Evolutionary conservation across 2,888 invertebrate species (phyloP).

Genomic region (Drosophila merina): DNA sequence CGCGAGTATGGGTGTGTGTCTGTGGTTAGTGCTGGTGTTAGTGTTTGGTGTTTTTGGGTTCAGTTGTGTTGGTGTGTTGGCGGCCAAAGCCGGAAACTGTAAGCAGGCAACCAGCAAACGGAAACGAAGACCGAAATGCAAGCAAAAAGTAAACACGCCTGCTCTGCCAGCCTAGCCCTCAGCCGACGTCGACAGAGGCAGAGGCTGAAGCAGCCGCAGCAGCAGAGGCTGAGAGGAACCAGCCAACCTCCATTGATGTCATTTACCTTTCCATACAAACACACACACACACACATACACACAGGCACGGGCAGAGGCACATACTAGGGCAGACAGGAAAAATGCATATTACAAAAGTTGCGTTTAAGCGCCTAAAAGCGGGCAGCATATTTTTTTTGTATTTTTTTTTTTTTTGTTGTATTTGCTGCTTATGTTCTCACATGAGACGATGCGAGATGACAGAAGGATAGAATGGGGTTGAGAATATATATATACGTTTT

Average conservation of each 20-base stretch:
- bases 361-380: slow-evolving; percentile 42
- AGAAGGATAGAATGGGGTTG: slow-evolving; percentile 7
- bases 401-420: slow-evolving; percentile 22
- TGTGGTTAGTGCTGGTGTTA: slow-evolving; percentile 5
- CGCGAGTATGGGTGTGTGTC: neutral
- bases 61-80: slow-evolving; percentile 45
- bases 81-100: slow-evolving; percentile 71
- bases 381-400: slow-evolving; percentile 27
- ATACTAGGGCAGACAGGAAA: slow-evolving; percentile 23
- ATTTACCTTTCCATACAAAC: slow-evolving; percentile 69
- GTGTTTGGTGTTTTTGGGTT: neutral
- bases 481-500: neutral
- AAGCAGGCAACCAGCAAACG: slow-evolving; percentile 78
- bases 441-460: slow-evolving; percentile 8
- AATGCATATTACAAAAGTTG: slow-evolving; percentile 44
- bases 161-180: slow-evolving; percentile 5
- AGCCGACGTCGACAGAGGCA: slow-evolving; percentile 17
- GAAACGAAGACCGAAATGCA: slow-evolving; percentile 63
- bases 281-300: slow-evolving; percentile 26
- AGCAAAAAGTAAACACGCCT: slow-evolving; percentile 54
- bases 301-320: slow-evolving; percentile 22
- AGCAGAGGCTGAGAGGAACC: slow-evolving; percentile 30
- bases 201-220: slow-evolving; percentile 16
- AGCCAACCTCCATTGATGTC: slow-evolving; percentile 77
- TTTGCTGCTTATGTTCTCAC: slow-evolving; percentile 17